phyloP scores from a whole-genome alignment of 2,797 vertebrate species.

The Manis crassicaudata region DNA sequence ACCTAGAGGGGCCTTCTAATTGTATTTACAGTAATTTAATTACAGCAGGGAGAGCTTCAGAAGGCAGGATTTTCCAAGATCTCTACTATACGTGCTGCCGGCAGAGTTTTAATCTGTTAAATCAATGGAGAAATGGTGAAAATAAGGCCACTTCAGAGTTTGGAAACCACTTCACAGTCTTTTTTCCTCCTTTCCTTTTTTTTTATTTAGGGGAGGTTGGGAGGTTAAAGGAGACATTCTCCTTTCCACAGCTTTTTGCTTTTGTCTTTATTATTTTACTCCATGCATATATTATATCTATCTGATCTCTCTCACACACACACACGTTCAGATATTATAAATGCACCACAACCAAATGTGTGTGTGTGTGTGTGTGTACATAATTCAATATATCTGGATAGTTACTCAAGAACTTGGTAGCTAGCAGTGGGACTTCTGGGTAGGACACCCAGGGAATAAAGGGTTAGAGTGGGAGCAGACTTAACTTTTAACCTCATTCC shows the following conservation, averaged over 20 bases:
- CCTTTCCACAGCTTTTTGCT: background rate
- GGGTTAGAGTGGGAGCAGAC: background rate
- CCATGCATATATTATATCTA: background rate
- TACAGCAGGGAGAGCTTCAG: conserved; percentile 87
- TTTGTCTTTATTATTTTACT: background rate
- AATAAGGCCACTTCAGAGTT: conserved; percentile 52
- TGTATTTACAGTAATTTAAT: conserved; percentile 95
- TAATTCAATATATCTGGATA: background rate
- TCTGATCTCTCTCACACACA: background rate
- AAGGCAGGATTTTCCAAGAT: conserved; percentile 83
- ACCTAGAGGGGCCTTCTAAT: conserved; percentile 90
- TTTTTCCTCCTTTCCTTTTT: background rate
- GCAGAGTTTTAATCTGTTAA: conserved; percentile 87
- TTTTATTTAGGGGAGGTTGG: background rate
- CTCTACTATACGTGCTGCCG: conserved; percentile 66
- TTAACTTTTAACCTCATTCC: background rate
- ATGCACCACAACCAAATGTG: background rate
- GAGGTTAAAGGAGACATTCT: conserved; percentile 19
- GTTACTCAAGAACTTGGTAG: background rate
- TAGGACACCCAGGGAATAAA: background rate
- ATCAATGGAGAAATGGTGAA: conserved; percentile 76
- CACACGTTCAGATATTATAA: background rate
- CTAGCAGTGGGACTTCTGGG: background rate
- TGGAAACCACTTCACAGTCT: conserved; percentile 65
- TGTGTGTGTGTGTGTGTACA: background rate